Conservation (phyloP, 1,140 invertebrate genomes). For the Scylla paramamosain region DNA sequence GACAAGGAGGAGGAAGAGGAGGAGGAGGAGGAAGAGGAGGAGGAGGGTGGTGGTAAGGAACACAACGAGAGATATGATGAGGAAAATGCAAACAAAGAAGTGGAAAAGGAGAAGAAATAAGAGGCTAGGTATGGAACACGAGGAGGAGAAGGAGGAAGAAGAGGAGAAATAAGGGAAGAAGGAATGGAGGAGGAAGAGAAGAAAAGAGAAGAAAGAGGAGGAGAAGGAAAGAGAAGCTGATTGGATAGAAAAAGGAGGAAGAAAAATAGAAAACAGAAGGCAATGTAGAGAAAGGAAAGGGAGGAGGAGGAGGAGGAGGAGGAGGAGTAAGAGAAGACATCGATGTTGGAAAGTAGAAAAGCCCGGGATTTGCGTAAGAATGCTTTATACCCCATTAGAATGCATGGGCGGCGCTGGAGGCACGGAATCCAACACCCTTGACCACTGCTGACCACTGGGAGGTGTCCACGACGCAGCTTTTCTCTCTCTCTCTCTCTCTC, state of each 20-base stretch:
- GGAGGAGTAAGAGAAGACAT: background rate
- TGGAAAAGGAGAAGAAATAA: background rate
- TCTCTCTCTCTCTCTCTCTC: background rate
- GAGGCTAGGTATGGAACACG: background rate
- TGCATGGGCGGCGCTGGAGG: background rate
- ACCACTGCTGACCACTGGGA: background rate
- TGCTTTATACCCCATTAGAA: constrained; percentile 10
- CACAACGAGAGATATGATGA: too few species aligned
- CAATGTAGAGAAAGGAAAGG: background rate
- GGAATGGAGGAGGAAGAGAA: background rate
- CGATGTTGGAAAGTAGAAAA: background rate
- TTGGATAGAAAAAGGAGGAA: background rate
- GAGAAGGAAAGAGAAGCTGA: background rate
- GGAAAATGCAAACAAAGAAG: background rate
- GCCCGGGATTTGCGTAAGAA: background rate
- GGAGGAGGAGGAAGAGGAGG: too few species aligned
- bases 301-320: background rate
- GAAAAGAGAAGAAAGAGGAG: background rate
- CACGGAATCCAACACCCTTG: background rate
- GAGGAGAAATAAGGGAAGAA: background rate
- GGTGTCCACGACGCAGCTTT: background rate
- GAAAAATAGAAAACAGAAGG: background rate
- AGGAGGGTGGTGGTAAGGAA: too few species aligned
- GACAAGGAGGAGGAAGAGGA: too few species aligned
- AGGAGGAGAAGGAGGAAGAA: background rate